Conservation (phyloP, 92 coral and sea anemone species). For the Bergia sp. region DNA sequence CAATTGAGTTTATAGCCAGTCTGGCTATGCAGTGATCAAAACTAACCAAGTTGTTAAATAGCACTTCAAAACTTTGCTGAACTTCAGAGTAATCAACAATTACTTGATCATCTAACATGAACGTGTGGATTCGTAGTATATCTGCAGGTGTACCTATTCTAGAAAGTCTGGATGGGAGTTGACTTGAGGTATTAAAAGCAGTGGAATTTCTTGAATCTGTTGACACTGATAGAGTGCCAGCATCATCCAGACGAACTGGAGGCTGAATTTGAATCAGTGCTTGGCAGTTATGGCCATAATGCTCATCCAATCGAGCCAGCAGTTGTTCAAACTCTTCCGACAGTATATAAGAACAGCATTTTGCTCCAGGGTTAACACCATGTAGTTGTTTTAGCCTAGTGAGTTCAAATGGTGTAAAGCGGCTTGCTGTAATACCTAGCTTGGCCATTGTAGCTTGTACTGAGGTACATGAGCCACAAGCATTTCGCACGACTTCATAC, state of each 20-base stretch:
- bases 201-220: constrained; percentile 13
- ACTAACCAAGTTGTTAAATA: constrained; percentile 60
- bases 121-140: constrained; percentile 46
- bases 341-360: constrained; percentile 69
- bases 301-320: constrained; percentile 54
- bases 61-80: constrained; percentile 53
- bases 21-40: constrained; percentile 34
- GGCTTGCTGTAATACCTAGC: constrained; percentile 62
- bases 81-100: constrained; percentile 63
- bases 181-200: constrained; percentile 19
- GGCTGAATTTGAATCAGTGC: constrained; percentile 53
- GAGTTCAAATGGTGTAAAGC: constrained; percentile 63
- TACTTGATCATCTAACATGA: constrained; percentile 54
- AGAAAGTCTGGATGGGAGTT: neutral
- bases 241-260: constrained; percentile 37
- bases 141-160: neutral
- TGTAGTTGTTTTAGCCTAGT: constrained; percentile 59
- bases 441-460: constrained; percentile 58
- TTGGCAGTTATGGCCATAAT: constrained; percentile 26
- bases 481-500: constrained; percentile 62
- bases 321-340: constrained; percentile 50
- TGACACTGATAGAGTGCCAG: neutral
- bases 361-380: constrained; percentile 62
- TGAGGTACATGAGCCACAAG: constrained; percentile 63
- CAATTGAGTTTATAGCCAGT: constrained; percentile 44